These are phyloP conservation scores for Heliopora coerulea DNA, from an alignment of 92 coral and sea anemone genomes.

Conservation along the genomic window DNA sequence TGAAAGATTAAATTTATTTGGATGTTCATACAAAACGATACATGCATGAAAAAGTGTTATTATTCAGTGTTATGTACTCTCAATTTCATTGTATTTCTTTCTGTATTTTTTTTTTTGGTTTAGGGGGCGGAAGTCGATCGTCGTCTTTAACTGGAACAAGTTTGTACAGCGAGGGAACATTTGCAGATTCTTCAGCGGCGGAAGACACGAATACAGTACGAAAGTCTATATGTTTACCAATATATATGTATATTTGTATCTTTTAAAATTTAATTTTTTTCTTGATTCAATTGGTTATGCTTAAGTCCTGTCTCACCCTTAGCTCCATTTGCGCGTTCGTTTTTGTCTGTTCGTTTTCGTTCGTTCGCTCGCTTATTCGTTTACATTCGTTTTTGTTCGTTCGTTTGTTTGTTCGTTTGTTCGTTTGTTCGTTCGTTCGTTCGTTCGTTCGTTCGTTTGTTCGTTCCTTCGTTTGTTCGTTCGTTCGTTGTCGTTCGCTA, in stretches of 20 bases:
- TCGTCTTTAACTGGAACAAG: slow-evolving; percentile 19
- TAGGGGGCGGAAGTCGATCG: slow-evolving; percentile 30
- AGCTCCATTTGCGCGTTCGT: too few species aligned
- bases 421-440: background rate
- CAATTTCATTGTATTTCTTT: too few species aligned
- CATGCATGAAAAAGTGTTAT: too few species aligned
- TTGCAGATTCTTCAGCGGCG: slow-evolving; percentile 29
- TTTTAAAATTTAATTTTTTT: too few species aligned
- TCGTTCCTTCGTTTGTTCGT: background rate
- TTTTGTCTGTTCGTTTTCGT: too few species aligned
- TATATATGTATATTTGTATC: too few species aligned
- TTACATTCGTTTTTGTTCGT: background rate
- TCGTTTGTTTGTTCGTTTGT: background rate
- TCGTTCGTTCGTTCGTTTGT: background rate
- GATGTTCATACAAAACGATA: too few species aligned
- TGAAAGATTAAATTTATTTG: too few species aligned
- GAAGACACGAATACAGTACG: slow-evolving; percentile 35
- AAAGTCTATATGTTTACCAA: too few species aligned
- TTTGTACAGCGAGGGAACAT: slow-evolving; percentile 2
- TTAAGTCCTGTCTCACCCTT: too few species aligned
- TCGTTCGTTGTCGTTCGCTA: background rate
- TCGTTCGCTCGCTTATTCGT: background rate
- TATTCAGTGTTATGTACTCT: too few species aligned
- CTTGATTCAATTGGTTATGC: too few species aligned
- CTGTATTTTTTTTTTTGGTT: background rate